Conservation (phyloP, 2,888 invertebrate genomes). For the Hirtodrosophila confusa region DNA sequence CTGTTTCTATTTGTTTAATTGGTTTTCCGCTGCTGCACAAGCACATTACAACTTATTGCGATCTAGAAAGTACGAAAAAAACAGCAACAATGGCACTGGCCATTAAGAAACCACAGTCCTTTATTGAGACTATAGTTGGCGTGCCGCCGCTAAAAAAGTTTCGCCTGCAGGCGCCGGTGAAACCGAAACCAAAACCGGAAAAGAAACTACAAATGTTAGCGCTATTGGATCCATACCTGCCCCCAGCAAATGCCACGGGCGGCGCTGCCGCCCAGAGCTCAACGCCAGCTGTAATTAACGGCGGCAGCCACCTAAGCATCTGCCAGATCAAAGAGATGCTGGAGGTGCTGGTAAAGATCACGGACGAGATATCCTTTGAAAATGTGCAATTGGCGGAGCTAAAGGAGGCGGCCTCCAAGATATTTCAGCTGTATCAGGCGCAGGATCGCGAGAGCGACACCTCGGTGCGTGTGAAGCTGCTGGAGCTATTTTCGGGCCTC, state of each 20-base stretch:
- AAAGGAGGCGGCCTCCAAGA: slow-evolving; percentile 74
- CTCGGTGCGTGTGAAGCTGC: slow-evolving; percentile 79
- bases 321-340: slow-evolving; percentile 71
- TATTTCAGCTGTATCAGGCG: slow-evolving; percentile 79
- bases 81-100: slow-evolving; percentile 54
- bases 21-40: too few relatives aligned
- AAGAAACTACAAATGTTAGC: slow-evolving; percentile 66
- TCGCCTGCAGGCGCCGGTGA: slow-evolving; percentile 69
- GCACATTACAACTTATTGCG: too few relatives aligned
- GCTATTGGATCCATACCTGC: slow-evolving; percentile 62
- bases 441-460: slow-evolving; percentile 80
- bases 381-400: slow-evolving; percentile 72
- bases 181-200: slow-evolving; percentile 48
- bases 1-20: too few relatives aligned
- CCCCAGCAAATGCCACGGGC: background rate
- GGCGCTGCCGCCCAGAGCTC: background rate
- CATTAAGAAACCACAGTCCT: slow-evolving; percentile 54
- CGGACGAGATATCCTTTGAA: slow-evolving; percentile 78
- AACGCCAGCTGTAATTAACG: background rate
- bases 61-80: too few relatives aligned
- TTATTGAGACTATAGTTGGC: slow-evolving; percentile 59
- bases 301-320: background rate
- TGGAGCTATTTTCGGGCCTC: slow-evolving; percentile 79
- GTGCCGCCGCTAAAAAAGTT: slow-evolving; percentile 73
- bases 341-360: slow-evolving; percentile 81